phyloP scores from a whole-genome alignment of 2,797 vertebrate species.

The Garrulus glandarius region DNA sequence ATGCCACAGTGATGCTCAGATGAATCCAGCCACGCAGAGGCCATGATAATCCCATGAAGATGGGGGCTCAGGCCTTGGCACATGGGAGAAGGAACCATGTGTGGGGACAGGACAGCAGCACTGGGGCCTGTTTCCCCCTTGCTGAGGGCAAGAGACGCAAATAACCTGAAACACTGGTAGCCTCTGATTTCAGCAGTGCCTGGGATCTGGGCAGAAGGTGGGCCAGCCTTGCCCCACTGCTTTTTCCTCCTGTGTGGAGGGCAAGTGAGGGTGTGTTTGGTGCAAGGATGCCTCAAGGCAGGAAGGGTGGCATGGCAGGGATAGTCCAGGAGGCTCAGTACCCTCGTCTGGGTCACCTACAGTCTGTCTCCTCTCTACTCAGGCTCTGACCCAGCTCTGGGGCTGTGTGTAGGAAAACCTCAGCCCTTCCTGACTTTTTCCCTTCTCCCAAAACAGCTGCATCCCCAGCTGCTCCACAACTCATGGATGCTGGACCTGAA shows the following conservation, averaged over 20 bases:
- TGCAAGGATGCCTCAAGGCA: accelerated
- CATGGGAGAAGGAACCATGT: background rate
- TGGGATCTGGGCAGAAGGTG: background rate
- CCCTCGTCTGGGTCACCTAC: background rate
- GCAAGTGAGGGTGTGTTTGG: background rate
- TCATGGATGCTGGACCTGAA: background rate
- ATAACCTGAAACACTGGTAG: background rate
- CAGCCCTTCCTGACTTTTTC: background rate
- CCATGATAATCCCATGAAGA: background rate
- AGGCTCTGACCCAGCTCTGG: background rate
- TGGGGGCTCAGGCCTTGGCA: accelerated
- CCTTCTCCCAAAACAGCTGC: background rate
- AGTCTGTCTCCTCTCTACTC: background rate
- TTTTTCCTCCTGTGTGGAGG: background rate
- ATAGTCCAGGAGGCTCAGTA: background rate
- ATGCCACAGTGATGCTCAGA: background rate
- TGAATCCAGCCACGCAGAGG: background rate
- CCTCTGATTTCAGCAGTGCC: background rate
- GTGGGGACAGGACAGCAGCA: background rate
- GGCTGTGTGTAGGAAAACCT: accelerated
- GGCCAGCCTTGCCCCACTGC: background rate
- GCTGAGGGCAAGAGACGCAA: background rate
- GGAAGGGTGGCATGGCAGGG: background rate
- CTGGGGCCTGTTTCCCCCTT: accelerated
- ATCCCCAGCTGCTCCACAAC: background rate